These are phyloP conservation scores for Elephas maximus DNA, from an alignment of 2,113 vertebrate species.

Conservation along the genomic window DNA sequence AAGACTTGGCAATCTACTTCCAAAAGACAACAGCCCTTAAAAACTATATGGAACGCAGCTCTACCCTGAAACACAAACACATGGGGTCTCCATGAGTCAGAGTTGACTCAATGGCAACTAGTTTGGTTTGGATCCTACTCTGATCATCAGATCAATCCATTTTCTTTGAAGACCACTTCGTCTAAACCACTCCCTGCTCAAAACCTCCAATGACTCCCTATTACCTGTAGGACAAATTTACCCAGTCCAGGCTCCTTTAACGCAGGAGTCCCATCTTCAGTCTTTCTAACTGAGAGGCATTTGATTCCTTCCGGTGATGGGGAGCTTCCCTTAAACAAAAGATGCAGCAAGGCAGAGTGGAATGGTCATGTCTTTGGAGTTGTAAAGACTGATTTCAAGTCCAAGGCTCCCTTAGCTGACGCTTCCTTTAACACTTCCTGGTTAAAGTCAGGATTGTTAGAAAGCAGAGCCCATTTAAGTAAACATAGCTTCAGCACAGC, in stretches of 20 bases:
- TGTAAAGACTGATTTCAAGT: background rate
- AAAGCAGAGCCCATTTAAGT: no score
- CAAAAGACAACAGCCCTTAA: background rate
- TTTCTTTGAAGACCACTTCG: rapidly evolving
- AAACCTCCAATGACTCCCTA: background rate
- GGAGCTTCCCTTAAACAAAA: background rate
- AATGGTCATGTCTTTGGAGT: rapidly evolving
- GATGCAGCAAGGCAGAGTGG: background rate
- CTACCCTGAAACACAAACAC: background rate
- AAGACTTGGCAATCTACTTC: background rate
- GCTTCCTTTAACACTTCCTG: background rate
- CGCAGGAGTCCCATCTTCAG: no score
- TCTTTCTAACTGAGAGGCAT: rapidly evolving
- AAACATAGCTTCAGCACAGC: rapidly evolving
- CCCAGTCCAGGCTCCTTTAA: rapidly evolving
- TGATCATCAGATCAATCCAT: no score
- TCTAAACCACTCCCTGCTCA: rapidly evolving
- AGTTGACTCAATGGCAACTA: background rate
- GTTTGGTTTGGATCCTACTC: background rate
- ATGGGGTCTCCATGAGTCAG: background rate
- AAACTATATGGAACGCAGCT: background rate
- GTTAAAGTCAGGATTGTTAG: background rate
- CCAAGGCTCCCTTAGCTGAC: rapidly evolving
- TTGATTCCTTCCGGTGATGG: rapidly evolving
- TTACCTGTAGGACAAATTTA: rapidly evolving